Base-by-base conservation (phyloP, 2,797 vertebrate species). In the Coilia nasus region DNA sequence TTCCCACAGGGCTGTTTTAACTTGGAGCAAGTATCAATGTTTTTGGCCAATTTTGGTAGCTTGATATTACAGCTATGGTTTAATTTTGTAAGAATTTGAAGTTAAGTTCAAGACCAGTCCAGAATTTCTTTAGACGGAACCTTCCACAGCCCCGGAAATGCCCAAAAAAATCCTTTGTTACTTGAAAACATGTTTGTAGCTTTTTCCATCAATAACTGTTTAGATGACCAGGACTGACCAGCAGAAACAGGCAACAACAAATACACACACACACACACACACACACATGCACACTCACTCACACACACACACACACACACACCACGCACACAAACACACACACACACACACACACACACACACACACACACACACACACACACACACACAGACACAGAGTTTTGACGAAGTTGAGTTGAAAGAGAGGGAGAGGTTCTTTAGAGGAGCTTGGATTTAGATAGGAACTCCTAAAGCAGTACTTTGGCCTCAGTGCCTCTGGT, bases 391-490 rank as follows among this genome's bases (percentile, higher is more conserved):
- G 1, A 28, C 62, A 14, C 64, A 35, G 1, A 21, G 9, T n/a
- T 82, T 35, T 75, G 10, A 41, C 31, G 5, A 35, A 75, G 67
- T 31, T 44, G 71, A 21, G 71, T 78, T 6, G 14, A 15, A 25
- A 17, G 14, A 17, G 67, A 28, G 31, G 10, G 71, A 12, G 57
- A n/a, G n/a, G 57, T 64, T 25, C 60, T 64, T 64, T 64, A 2
- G 11, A 6, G n/a, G 6, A 11, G n/a, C n/a, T 41, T 41, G 59
- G 59, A 23, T 60, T 71, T 41, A 2, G 7, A 81, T 71, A 86
- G 83, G 82, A 85, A 88, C 88, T 89, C 87, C 75, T 88, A 17
- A 23, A 54, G 71, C 78, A 88, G 71, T 78, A 89, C 84, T 85
- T 85, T 85, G 83, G 31, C 85, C 85, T 85, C 81, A 80, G 46